phyloP scores from a whole-genome alignment of 2,888 invertebrate genomes.

The Corythucha ciliata region DNA sequence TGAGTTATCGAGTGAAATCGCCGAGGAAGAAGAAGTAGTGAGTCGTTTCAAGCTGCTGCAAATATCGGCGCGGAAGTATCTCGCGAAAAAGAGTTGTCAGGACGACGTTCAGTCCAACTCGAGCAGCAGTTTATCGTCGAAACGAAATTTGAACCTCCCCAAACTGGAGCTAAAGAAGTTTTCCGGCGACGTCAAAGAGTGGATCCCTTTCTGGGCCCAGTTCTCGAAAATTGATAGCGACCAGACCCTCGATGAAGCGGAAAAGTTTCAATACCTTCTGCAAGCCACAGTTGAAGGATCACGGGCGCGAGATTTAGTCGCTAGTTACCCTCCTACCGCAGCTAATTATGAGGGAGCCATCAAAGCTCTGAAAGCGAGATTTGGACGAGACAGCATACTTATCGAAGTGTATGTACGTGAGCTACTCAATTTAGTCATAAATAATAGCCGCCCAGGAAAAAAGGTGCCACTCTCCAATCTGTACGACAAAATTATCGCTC shows the following conservation, averaged over 20 bases:
- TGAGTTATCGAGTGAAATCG: no score
- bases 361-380: conserved; percentile 28
- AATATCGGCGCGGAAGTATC: no score
- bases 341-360: conserved; percentile 36
- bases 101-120: no score
- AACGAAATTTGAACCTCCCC: no score
- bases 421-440: conserved; percentile 35
- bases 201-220: conserved; percentile 35
- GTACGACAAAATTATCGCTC: conserved; percentile 37
- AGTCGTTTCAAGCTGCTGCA: no score
- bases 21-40: no score
- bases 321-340: conserved; percentile 32
- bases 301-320: conserved; percentile 33
- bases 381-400: conserved; percentile 33
- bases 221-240: conserved; percentile 35
- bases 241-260: conserved; percentile 22
- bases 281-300: conserved; percentile 25
- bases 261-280: conserved; percentile 35
- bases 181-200: conserved; percentile 31
- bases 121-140: no score
- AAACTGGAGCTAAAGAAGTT: conserved; percentile 32
- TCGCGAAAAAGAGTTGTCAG: no score
- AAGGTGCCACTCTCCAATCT: conserved; percentile 14
- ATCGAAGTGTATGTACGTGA: conserved; percentile 35
- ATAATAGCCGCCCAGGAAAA: conserved; percentile 26